Evolutionary conservation across 2,888 invertebrate genomes (phyloP), one percentile per base, ranked within the genome.

Genomic region (Lordiphosa fenestrarum): DNA sequence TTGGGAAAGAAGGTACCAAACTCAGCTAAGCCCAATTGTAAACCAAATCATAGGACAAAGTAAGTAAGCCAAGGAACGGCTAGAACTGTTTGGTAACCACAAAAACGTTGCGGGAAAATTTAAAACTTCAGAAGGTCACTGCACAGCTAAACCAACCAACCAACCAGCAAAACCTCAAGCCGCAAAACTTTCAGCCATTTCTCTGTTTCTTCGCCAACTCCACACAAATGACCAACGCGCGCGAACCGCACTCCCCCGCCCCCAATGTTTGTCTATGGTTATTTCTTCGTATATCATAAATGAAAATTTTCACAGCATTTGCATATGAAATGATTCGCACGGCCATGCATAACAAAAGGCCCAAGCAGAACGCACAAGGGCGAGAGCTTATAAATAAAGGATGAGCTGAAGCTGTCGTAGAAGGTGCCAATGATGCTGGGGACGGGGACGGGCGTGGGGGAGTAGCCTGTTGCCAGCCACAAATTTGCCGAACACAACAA

Each of bases 311-410:
- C 66, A 60, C 58, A 75, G 64, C 56, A 81, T 81, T 84, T 84
- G 73, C 74, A 78, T 83, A 75, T 73, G 84, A 77, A 44, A 83
- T 80, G 71, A 63, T 72, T 60, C 51, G 55, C 56, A 53, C 33
- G 46, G 56, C 41, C 25, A 39, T 53, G 54, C 46, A 59, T 44
- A 68, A 59, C 56, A 66, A 56, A 62, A 56, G 61, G 42, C 57
- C 9, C 30, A 30, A 30, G 21, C 39, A 46, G 13, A 6, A 39
- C 51, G 60, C 10, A 36, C 15, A 44, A 53, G 48, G 42, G 47
- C 30, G 37, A 10, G 53, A 30, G 23, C 39, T 15, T 30, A 42
- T 63, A 65, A 65, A 65, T 63, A 63, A 63, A 56, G 65, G 21
- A 63, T 63, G 47, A 63, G 21, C 36, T 47, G 46, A n/a, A 47